Base-by-base conservation (phyloP, 2,797 vertebrate genomes). In the Onychomys torridus region DNA sequence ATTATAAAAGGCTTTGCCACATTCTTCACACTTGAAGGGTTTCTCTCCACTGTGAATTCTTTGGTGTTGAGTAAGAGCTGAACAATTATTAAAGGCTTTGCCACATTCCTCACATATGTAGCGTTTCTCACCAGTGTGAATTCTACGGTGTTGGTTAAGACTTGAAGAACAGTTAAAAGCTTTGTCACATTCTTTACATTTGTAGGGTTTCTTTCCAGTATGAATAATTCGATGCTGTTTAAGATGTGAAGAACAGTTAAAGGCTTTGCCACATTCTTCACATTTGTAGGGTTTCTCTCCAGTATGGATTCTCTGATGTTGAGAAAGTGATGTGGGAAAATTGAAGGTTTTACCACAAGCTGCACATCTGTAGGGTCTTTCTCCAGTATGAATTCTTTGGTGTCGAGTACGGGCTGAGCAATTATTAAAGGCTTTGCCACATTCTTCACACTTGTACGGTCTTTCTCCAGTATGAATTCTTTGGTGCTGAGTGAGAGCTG, bases 281-380 rank as follows among this genome's bases (percentile, higher is more conserved):
- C 96, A 98, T 55, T 78, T 61, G 85, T 97, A 98, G 57, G 97
- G 96, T 92, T 95, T 98, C 90, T 98, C 98, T 79, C 97, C 97
- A 0, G 95, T 97, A 82, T 98, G 97, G 3, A 89, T 97, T 2
- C 97, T 91, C 97, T 97, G 97, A 87, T 97, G 97, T 13, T 91
- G 97, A 40, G 95, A 94, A n/a, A 98, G 96, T 63, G 86, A 91
- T 0, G 97, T 97, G 94, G 96, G 97, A 9, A 78, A 25, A 79
- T 96, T 96, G 88, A 97, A 98, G 95, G 95, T 73, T 88, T 97
- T 97, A 0, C 98, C 91, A 69, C 91, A 93, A 2, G 77, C 6
- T 43, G 73, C 37, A 82, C 91, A 93, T 43, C 6, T 93, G 37
- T 86, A 93, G 49, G 91, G 91, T 23, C 85, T 93, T 73, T 93